Percentiles rank a stretch among this genome's conserved stretches.
phyloP scores from a whole-genome alignment of 2,888 invertebrate species.

The Mycalesis mineus region DNA sequence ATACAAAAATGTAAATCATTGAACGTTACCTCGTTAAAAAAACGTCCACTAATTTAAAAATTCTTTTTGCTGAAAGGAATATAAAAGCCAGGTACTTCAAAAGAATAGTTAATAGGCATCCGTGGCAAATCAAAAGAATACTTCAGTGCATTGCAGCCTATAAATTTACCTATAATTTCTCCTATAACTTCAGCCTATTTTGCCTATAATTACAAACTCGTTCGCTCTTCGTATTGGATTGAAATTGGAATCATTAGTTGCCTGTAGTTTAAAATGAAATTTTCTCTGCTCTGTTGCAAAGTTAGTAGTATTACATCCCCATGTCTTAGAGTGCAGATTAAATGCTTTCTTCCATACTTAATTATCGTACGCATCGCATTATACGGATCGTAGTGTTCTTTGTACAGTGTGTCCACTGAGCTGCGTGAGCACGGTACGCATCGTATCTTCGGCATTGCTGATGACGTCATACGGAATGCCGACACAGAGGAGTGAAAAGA shows the following conservation, averaged over 20 bases:
- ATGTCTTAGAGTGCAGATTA: too few species aligned
- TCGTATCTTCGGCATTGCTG: too few species aligned
- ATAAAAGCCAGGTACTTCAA: neutral
- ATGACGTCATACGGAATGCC: too few species aligned
- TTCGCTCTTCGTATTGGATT: neutral
- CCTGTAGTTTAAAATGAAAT: neutral
- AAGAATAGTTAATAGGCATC: neutral
- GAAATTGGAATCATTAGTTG: neutral
- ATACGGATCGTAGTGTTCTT: too few species aligned
- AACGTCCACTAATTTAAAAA: neutral
- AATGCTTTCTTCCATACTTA: too few species aligned
- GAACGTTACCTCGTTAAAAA: neutral
- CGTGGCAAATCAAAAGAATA: neutral
- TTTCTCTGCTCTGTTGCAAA: too few species aligned
- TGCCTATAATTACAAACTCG: neutral
- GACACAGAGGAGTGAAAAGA: too few species aligned
- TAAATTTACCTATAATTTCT: conserved; percentile 1
- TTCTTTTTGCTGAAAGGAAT: neutral
- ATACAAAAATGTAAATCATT: too few species aligned
- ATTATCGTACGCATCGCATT: too few species aligned
- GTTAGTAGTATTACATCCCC: too few species aligned
- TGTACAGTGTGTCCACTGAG: too few species aligned
- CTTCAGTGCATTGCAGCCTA: neutral
- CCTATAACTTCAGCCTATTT: neutral
- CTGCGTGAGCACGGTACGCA: too few species aligned